Percentiles rank a stretch among this genome's conserved stretches.
These are phyloP conservation scores for Carassius auratus DNA, from an alignment of 2,113 vertebrate genomes.

Conservation along the genomic window DNA sequence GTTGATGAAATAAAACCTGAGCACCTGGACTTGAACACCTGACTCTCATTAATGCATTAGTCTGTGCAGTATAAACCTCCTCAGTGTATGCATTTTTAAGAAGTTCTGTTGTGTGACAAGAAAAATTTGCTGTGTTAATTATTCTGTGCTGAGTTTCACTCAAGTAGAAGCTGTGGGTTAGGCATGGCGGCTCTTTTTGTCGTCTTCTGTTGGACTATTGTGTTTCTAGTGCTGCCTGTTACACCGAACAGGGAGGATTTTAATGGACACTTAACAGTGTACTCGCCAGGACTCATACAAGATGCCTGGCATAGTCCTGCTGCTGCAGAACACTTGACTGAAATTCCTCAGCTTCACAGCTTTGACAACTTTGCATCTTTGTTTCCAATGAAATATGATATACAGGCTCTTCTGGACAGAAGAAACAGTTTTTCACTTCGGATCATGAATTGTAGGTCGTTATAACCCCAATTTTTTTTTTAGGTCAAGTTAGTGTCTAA, in stretches of 20 bases:
- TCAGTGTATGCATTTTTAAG: background rate
- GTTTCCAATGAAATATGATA: background rate
- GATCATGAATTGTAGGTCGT: slow-evolving; percentile 66
- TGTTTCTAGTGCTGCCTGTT: background rate
- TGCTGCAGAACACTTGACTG: background rate
- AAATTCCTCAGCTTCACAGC: background rate
- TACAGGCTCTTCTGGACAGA: background rate
- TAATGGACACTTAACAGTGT: background rate
- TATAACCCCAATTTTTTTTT: background rate
- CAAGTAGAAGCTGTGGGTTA: background rate
- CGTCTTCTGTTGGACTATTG: background rate
- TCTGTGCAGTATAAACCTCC: background rate
- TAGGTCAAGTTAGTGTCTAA: background rate
- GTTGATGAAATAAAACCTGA: background rate
- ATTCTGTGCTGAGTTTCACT: background rate
- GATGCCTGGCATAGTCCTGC: slow-evolving; percentile 12
- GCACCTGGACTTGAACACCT: slow-evolving; percentile 14
- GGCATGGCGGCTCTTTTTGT: background rate
- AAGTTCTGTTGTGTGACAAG: background rate
- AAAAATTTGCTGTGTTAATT: background rate
- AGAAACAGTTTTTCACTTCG: slow-evolving; percentile 51
- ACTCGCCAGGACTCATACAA: background rate
- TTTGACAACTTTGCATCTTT: background rate
- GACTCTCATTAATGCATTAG: background rate
- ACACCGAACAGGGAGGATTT: background rate